Conservation (phyloP, 2,113 vertebrate species). For the Heterotis niloticus region DNA sequence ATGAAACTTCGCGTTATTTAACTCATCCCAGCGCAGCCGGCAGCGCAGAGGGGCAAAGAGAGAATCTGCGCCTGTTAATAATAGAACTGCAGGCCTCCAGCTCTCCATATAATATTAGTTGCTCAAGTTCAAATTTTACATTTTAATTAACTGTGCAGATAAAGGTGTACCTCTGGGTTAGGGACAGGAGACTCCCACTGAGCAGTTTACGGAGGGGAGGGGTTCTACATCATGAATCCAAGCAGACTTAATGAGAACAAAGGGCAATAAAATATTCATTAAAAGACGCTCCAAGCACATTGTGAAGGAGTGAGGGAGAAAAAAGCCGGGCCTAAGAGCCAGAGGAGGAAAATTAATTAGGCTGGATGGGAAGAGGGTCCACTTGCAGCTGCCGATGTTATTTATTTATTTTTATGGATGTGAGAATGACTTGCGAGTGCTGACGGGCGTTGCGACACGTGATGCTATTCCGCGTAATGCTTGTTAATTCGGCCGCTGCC, state of each 20-base stretch:
- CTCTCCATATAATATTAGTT: conserved; percentile 32
- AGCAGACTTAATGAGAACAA: conserved; percentile 63
- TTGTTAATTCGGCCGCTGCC: no score
- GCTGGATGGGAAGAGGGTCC: conserved; percentile 5
- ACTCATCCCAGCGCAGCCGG: neutral
- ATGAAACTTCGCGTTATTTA: neutral
- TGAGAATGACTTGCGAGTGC: neutral
- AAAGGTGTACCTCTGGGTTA: conserved; percentile 41
- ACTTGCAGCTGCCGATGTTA: conserved; percentile 20
- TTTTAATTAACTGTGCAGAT: conserved; percentile 57
- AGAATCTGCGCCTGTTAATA: conserved; percentile 24
- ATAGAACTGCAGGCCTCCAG: conserved; percentile 15
- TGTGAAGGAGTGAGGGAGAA: conserved; percentile 33
- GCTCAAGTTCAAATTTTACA: conserved; percentile 44
- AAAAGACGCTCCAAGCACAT: conserved; percentile 60
- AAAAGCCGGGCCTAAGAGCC: conserved; percentile 26
- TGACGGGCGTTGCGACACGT: neutral
- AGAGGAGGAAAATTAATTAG: conserved; percentile 40
- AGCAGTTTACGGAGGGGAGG: conserved; percentile 32
- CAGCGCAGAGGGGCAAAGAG: conserved; percentile 4
- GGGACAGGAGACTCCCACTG: conserved; percentile 14
- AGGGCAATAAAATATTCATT: conserved; percentile 69
- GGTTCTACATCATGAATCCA: conserved; percentile 60
- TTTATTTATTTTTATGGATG: neutral
- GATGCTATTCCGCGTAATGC: neutral